phyloP scores from a whole-genome alignment of 2,113 vertebrate species.

The Poeciliopsis prolifica region DNA sequence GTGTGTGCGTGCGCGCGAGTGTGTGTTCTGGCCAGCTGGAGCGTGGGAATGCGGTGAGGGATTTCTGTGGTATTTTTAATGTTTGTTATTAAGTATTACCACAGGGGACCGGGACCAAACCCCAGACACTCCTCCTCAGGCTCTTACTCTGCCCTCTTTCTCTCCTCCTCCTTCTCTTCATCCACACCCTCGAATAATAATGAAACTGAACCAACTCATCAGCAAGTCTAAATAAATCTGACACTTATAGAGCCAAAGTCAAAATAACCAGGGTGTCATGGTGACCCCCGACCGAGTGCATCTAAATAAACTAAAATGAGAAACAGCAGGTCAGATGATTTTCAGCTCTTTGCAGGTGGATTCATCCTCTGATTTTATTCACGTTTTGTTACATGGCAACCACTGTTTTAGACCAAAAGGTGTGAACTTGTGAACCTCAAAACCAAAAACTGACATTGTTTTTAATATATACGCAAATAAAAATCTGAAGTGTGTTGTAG shows the following conservation, averaged over 20 bases:
- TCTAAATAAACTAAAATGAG: not conserved
- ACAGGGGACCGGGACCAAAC: conserved; percentile 80
- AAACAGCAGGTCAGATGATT: not conserved
- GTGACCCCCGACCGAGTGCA: not conserved
- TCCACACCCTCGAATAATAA: conserved; percentile 59
- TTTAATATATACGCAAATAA: too few species aligned
- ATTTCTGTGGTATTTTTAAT: conserved; percentile 86
- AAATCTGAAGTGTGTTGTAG: too few species aligned
- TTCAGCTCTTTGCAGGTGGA: not conserved
- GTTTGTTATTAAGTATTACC: conserved; percentile 87
- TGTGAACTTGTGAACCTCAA: too few species aligned
- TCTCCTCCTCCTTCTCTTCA: conserved; percentile 19
- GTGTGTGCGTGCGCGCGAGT: conserved; percentile 19
- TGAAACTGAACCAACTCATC: conserved; percentile 49
- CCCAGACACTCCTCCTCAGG: conserved; percentile 63
- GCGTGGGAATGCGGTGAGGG: conserved; percentile 81
- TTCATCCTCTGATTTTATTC: not conserved
- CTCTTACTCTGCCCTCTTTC: conserved; percentile 18
- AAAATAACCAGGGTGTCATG: conserved; percentile 27
- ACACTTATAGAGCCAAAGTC: conserved; percentile 23
- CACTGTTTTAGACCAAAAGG: too few species aligned
- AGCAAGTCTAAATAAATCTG: conserved; percentile 50
- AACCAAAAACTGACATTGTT: too few species aligned
- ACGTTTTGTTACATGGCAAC: too few species aligned
- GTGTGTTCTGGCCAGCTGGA: conserved; percentile 66